phyloP scores from a whole-genome alignment of 1,140 invertebrate genomes.

The Eurosta solidaginis region DNA sequence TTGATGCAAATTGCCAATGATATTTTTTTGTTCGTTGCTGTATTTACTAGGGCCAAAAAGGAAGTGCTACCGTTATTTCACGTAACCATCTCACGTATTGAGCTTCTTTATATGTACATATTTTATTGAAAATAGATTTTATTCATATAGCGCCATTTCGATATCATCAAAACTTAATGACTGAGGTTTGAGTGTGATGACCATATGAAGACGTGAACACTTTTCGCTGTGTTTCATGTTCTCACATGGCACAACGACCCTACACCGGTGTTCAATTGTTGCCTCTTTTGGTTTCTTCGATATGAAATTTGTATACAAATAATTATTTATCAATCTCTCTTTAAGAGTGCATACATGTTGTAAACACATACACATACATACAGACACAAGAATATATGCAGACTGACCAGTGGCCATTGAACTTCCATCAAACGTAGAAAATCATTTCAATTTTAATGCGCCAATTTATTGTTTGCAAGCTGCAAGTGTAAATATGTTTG shows the following conservation, averaged over 20 bases:
- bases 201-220: not conserved
- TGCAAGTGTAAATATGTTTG: no score
- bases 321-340: no score
- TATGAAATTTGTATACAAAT: not conserved
- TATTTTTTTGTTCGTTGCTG: no score
- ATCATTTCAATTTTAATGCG: conserved; percentile 9
- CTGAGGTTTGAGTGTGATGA: no score
- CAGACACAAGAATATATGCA: not conserved
- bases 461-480: conserved; percentile 3
- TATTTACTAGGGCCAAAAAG: no score
- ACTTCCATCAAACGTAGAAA: conserved; percentile 18
- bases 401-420: not conserved
- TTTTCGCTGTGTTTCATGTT: not conserved
- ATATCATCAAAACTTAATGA: no score
- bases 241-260: not conserved
- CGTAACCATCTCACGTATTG: no score
- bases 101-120: no score
- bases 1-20: no score
- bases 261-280: not conserved
- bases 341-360: not conserved
- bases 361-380: not conserved
- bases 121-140: no score
- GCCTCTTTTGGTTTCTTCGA: not conserved
- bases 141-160: no score
- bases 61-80: no score